A percentile compares a stretch with the other conserved stretches of the same genome.
Evolutionary conservation across 2,113 vertebrate genomes (phyloP).

Genomic region (Pseudorectes ferrugineus): DNA sequence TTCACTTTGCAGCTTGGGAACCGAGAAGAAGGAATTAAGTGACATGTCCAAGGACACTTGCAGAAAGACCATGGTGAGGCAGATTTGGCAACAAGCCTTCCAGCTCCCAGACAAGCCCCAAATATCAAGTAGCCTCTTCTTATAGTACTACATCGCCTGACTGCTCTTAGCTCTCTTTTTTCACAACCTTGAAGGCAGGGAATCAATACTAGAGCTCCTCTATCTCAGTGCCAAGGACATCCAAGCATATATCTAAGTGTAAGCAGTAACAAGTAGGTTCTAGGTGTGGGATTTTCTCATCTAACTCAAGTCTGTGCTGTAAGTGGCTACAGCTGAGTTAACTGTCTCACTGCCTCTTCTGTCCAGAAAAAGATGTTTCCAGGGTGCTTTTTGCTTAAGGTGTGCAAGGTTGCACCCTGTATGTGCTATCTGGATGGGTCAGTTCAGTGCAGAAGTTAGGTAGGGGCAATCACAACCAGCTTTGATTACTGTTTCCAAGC

Average conservation of each 20-base stretch:
- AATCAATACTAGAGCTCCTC: not conserved
- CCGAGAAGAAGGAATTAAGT: not conserved
- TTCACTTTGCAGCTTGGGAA: not conserved
- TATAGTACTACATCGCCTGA: not conserved
- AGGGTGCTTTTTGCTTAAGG: not conserved
- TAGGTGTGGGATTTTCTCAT: not conserved
- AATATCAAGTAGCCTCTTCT: not conserved
- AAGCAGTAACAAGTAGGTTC: not conserved
- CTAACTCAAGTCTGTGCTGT: not conserved
- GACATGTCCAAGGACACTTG: not conserved
- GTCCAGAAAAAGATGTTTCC: not conserved
- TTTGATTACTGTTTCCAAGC: not conserved
- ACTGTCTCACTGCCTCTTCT: not conserved
- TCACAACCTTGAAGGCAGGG: not conserved
- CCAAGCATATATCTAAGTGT: not conserved
- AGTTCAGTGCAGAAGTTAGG: not conserved
- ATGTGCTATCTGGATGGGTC: not conserved
- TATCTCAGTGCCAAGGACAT: not conserved
- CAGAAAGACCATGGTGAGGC: not conserved
- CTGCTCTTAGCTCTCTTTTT: not conserved
- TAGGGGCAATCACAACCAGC: not conserved
- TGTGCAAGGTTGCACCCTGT: not conserved
- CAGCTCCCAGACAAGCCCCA: not conserved
- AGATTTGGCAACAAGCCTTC: not conserved
- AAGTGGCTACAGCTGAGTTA: not conserved